A percentile compares a stretch with the other conserved stretches of the same genome.
These are phyloP conservation scores for Ardeotis arabs DNA, from an alignment of 2,113 vertebrate genomes.

Conservation along the genomic window DNA sequence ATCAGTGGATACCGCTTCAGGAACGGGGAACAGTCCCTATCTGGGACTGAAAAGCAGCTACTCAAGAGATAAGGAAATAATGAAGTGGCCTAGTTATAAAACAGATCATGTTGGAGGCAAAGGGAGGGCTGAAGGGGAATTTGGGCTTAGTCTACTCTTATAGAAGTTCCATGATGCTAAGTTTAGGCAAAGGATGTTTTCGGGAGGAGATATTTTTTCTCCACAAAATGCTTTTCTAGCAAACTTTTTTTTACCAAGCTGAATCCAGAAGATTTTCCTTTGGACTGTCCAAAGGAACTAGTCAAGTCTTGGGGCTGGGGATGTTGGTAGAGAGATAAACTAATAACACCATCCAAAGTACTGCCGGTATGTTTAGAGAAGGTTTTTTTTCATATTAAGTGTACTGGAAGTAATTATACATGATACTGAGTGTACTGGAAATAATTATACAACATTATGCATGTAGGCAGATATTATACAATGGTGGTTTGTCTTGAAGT, in stretches of 20 bases:
- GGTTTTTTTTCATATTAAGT: background rate
- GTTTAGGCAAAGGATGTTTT: background rate
- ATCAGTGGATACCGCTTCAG: background rate
- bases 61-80: background rate
- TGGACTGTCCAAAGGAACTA: background rate
- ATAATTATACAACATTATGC: background rate
- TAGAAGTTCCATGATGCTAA: background rate
- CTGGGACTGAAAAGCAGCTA: background rate
- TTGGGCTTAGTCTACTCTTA: background rate
- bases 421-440: background rate
- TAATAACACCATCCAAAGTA: background rate
- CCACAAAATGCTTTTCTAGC: background rate
- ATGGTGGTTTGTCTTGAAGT: background rate
- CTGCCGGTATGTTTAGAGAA: background rate
- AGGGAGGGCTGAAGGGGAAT: background rate
- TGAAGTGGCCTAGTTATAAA: background rate
- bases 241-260: background rate
- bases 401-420: background rate
- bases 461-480: conserved; percentile 6
- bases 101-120: background rate
- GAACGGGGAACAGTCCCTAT: background rate
- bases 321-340: background rate
- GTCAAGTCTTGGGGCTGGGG: background rate
- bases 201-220: background rate
- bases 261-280: background rate